Evolutionary conservation across 2,888 invertebrate genomes (phyloP).

Genomic region (Tryphoninae sp.): DNA sequence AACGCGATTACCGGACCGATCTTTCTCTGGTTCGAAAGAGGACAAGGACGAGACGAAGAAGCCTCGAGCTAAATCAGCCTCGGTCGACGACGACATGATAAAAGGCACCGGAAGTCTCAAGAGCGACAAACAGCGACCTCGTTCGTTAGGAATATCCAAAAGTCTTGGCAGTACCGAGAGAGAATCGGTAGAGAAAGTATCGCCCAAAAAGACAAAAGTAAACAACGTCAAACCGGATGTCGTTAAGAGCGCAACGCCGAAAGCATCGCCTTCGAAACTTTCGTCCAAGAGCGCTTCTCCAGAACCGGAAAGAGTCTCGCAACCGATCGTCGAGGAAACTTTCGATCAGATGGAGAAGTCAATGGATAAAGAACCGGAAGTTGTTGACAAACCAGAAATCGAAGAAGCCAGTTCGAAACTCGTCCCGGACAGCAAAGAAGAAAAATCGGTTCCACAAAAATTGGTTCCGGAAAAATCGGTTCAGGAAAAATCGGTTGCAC

Average conservation of each 20-base stretch:
- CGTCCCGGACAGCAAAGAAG: constrained; percentile 68
- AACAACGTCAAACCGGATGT: constrained; percentile 79
- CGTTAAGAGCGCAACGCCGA: constrained; percentile 48
- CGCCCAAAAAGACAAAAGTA: constrained; percentile 81
- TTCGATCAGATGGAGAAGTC: neutral
- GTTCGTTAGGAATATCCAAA: constrained; percentile 79
- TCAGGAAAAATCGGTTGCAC: constrained; percentile 59
- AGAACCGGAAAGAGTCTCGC: constrained; percentile 68
- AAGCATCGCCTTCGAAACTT: constrained; percentile 63
- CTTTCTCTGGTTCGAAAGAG: constrained; percentile 73
- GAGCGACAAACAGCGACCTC: constrained; percentile 76
- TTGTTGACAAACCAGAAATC: constrained; percentile 74
- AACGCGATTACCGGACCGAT: constrained; percentile 75
- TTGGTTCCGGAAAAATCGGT: constrained; percentile 77
- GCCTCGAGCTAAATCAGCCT: constrained; percentile 77
- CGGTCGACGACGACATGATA: constrained; percentile 78
- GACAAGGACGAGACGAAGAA: constrained; percentile 75
- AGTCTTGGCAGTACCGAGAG: constrained; percentile 78
- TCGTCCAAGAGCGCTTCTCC: constrained; percentile 26
- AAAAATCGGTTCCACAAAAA: constrained; percentile 63
- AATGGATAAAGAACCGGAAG: constrained; percentile 17
- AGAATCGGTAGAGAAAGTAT: constrained; percentile 77
- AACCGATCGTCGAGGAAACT: constrained; percentile 67
- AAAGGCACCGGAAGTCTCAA: constrained; percentile 71
- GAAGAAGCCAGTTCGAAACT: constrained; percentile 71